phyloP scores from a whole-genome alignment of 92 coral and sea anemone species.

The Umimayanthus chanpuru region DNA sequence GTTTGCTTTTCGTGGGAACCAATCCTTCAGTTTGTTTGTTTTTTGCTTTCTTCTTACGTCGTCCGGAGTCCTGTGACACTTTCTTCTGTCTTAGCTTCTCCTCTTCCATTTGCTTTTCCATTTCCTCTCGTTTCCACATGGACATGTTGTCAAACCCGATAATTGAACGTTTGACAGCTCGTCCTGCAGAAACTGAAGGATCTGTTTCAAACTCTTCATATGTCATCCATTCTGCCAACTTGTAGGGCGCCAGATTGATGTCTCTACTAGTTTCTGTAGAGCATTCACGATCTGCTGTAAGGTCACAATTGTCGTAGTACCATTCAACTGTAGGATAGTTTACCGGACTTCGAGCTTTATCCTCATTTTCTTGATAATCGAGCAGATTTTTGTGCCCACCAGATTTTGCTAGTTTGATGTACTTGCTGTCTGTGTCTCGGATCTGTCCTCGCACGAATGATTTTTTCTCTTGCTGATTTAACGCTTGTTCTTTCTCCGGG shows the following conservation, averaged over 20 bases:
- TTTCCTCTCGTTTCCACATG: slow-evolving; percentile 45
- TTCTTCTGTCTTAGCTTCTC: slow-evolving; percentile 30
- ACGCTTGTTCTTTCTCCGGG: background rate
- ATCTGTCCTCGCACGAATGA: slow-evolving; percentile 35
- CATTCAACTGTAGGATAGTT: slow-evolving; percentile 24
- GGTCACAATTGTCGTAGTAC: slow-evolving; percentile 25
- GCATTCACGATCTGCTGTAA: background rate
- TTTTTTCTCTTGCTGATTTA: background rate
- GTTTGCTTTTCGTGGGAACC: slow-evolving; percentile 17
- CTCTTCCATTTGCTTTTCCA: slow-evolving; percentile 11
- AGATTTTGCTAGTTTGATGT: slow-evolving; percentile 38
- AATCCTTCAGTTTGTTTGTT: slow-evolving; percentile 37
- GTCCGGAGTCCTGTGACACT: background rate
- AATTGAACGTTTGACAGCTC: slow-evolving; percentile 16
- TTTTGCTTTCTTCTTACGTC: slow-evolving; percentile 22
- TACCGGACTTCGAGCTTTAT: slow-evolving; percentile 10
- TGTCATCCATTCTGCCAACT: slow-evolving; percentile 44
- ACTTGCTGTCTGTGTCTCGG: slow-evolving; percentile 38
- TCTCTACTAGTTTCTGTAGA: background rate
- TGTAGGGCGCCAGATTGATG: background rate
- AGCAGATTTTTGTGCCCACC: slow-evolving; percentile 41
- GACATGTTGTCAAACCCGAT: slow-evolving; percentile 42
- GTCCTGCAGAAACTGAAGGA: background rate
- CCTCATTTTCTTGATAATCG: slow-evolving; percentile 17
- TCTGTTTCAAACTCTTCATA: slow-evolving; percentile 7